phyloP scores from a whole-genome alignment of 1,140 invertebrate species.

The Formica exsecta region DNA sequence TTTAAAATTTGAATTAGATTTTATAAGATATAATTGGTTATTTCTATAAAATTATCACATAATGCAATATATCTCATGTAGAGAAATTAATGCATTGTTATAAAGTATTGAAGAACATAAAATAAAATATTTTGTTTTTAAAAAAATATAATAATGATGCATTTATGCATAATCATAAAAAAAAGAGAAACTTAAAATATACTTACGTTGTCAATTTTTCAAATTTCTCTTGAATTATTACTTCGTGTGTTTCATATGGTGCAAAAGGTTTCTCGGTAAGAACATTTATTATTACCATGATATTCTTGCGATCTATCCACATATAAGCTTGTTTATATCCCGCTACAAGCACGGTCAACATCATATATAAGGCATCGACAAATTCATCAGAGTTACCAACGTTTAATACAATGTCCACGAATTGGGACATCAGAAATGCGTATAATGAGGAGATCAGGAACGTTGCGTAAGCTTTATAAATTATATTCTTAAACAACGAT shows the following conservation, averaged over 20 bases:
- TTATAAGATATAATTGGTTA: neutral
- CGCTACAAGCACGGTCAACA: constrained; percentile 3
- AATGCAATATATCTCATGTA: neutral
- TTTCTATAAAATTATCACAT: neutral
- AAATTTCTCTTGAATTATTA: constrained; percentile 64
- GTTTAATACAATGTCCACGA: constrained; percentile 37
- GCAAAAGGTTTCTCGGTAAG: constrained; percentile 50
- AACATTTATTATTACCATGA: constrained; percentile 50
- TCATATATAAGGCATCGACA: constrained; percentile 59
- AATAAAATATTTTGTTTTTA: neutral
- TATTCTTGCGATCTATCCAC: constrained; percentile 39
- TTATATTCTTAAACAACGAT: constrained; percentile 17
- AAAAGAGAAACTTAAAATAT: neutral
- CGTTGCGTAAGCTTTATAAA: constrained; percentile 38
- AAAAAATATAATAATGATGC: neutral
- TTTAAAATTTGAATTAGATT: neutral
- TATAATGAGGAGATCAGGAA: constrained; percentile 14
- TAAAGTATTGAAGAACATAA: neutral
- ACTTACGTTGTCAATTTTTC: constrained; percentile 65
- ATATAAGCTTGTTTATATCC: constrained; percentile 66
- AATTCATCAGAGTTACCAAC: constrained; percentile 60
- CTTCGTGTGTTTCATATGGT: constrained; percentile 57
- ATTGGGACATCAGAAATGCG: constrained; percentile 53
- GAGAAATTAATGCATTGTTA: neutral
- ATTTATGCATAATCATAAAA: neutral